Evolutionary conservation across 2,888 invertebrate genomes (phyloP), one percentile per base, ranked within the genome.

Genomic region (Nemoura dubitans): DNA sequence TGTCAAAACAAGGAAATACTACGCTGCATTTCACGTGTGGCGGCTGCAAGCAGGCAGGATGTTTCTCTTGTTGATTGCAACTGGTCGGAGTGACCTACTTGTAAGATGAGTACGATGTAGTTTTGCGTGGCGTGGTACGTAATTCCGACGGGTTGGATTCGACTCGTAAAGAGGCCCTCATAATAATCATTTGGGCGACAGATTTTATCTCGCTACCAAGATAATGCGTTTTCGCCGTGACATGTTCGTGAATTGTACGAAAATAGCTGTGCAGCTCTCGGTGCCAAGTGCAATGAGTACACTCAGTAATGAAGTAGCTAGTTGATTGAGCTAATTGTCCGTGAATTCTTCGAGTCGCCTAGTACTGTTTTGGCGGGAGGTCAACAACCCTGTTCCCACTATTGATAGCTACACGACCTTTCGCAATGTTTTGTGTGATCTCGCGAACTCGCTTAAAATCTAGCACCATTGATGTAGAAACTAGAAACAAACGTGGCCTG

Each of bases 81-180:
- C 59, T 42, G 36, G 36, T 82, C 25, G 14, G 7, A 1, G 25
- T 83, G 36, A 83, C 43, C 43, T 43, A 83, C 43, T 30, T 83
- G 28, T 82, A 29, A 82, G 29, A 82, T 28, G 3, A n/a, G 28
- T 3, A 25, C 83, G 42, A n/a, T n/a, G n/a, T n/a, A n/a, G 25
- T 29, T 10, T 7, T 82, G 36, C 36, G 82, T 28, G n/a, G n/a
- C 30, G 82, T n/a, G 82, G n/a, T 86, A 89, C 88, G 59, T 90
- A 36, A n/a, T n/a, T n/a, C n/a, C n/a, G n/a, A n/a, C n/a, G n/a
- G n/a, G n/a, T 36, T 36, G 36, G 36, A n/a, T n/a, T 88, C 86
- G 87, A 90, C 89, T 86, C 59, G 6, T 59, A 59, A 21, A 59
- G 59, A 21, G 59, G 59, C 59, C 59, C 59, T 7, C 59, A 59